These are phyloP conservation scores for Holothuria leucospilota DNA, from an alignment of 53 echinoderm and acorn worm genomes.

Conservation along the genomic window DNA sequence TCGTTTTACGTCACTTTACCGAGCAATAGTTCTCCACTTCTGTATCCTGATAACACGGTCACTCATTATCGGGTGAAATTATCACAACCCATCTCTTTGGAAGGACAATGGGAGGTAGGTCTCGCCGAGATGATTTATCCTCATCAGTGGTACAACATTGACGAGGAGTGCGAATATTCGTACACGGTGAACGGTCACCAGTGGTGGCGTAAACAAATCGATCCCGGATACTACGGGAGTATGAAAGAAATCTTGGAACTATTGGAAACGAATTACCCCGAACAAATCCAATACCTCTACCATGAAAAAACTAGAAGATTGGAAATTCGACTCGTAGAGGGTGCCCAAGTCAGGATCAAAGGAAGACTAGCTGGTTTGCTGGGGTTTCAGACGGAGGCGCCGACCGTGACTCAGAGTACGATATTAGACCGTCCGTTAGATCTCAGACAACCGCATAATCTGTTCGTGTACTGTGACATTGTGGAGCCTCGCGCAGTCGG, in stretches of 20 bases:
- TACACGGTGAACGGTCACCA: not conserved
- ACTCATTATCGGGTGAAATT: constrained; percentile 28
- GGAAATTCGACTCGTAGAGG: not conserved
- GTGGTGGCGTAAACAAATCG: not conserved
- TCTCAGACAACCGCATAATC: not conserved
- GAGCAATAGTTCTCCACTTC: constrained; percentile 35
- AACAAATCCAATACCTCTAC: constrained; percentile 6
- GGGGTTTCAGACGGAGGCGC: too few species aligned
- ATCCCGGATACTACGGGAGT: constrained; percentile 12
- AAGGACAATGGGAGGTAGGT: constrained; percentile 11
- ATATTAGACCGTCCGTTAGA: too few species aligned
- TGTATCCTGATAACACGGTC: constrained; percentile 49
- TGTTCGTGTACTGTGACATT: too few species aligned
- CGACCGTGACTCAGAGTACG: too few species aligned
- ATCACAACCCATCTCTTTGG: not conserved
- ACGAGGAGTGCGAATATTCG: too few species aligned
- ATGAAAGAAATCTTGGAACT: not conserved
- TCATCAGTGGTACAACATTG: too few species aligned
- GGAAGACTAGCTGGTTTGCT: too few species aligned
- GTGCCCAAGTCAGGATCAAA: too few species aligned
- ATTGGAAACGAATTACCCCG: not conserved
- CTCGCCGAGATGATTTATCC: constrained; percentile 42
- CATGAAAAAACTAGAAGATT: not conserved
- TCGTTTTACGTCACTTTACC: constrained; percentile 51
- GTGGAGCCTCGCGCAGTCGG: too few species aligned